Evolutionary conservation across 2,797 vertebrate genomes (phyloP), one percentile per base, ranked within the genome.

Genomic region (Argya squamiceps): DNA sequence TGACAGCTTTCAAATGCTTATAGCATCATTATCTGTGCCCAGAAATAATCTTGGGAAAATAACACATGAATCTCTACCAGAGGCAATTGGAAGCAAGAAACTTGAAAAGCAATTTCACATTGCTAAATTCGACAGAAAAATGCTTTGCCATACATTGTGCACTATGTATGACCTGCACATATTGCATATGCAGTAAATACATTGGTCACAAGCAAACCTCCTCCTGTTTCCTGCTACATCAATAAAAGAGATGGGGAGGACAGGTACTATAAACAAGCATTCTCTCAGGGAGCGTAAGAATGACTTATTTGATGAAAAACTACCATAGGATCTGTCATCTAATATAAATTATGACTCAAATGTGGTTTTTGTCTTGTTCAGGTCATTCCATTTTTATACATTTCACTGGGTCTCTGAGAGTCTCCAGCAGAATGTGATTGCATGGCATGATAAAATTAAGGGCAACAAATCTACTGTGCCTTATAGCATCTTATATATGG

Each of bases 1-100:
- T 63, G 82, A 76, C 93, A 93, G 84, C 87, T 92, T 94, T 93
- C 64, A 78, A 91, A 90, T 88, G 77, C 71, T 91, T 85, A 88
- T 55, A 59, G 44, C 47, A 47, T 86, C 88, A 70, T 93, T 93
- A 84, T 84, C 59, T 73, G 14, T 52, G 46, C 74, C 56, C 41
- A 89, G 84, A 87, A 96, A 95, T 87, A 92, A 91, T 89, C 65
- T 46, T 11, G 24, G 59, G 39, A 8, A 76, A 91, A 91, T 88
- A 73, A 65, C 22, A 46, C 5, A 68, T 7, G 11, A 91, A 91
- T 92, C 52, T 46, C 60, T 74, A 93, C 58, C n/a, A 44, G 68
- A 91, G 49, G 64, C 50, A 84, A 37, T 89, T 88, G 64, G 60
- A 87, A 87, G 73, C 11, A 67, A 27, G 41, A 17, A 52, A 78